Base-by-base conservation (phyloP, 1,140 invertebrate species). In the Lucilia sericata region DNA sequence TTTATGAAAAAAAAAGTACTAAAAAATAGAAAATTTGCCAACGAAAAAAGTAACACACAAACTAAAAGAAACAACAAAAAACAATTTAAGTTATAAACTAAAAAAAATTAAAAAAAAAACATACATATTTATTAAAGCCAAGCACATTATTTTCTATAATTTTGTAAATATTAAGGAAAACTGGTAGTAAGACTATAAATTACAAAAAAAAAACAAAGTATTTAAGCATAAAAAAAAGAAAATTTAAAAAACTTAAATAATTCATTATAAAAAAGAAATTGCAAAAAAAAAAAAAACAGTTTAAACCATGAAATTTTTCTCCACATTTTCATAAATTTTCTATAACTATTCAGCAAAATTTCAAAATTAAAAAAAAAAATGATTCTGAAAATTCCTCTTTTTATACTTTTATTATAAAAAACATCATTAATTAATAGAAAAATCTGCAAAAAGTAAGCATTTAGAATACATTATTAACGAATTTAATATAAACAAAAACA, bases 111-210 rank as follows among this genome's bases (percentile, higher is more conserved):
- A 13, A 34, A 17, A 75, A 75, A 30, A 78, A 19, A 70, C 7
- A 75, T 5, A 0, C 1, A 75, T 34, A 75, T 34, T 75, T 75
- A 75, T 75, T 75, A 75, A 82, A 82, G 80, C 30, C 34, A 82
- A 65, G 82, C 51, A 82, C 82, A 74, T 60, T 25, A 19, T 70
- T 21, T 17, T 60, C n/a, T 60, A n/a, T 34, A 14, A 21, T 42
- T 74, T 34, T 74, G 82, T 70, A 82, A 65, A 82, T 70, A 70
- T 82, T 82, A 78, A 80, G 47, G 47, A 80, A 80, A 80, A 80
- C n/a, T 80, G 76, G 76, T 80, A 80, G 76, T 80, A 80, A 80
- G 76, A 80, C 76, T 80, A 80, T 49, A 42, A 80, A 51, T 30
- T 12, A 21, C 2, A 49, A 80, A 49, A 12, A 49, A 3, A 17